Percentiles rank a stretch among this genome's conserved stretches.
phyloP scores from a whole-genome alignment of 2,113 vertebrate genomes.

The Herpailurus yagouaroundi region DNA sequence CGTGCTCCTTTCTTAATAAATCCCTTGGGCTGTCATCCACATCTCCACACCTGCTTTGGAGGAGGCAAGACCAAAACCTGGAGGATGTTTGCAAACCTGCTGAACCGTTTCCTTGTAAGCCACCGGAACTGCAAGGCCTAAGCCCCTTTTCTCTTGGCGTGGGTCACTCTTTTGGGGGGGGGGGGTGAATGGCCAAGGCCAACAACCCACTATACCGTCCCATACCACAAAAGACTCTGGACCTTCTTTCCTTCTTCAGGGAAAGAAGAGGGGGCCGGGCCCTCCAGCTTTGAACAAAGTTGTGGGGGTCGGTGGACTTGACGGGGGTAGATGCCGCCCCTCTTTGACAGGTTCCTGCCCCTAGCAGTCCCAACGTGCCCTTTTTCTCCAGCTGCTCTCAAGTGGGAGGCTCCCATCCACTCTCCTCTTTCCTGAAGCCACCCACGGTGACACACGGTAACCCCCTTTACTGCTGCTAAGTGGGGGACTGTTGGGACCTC shows the following conservation, averaged over 20 bases:
- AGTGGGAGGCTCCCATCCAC: not conserved
- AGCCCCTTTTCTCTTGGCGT: not conserved
- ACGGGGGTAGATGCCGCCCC: not conserved
- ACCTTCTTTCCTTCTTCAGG: not conserved
- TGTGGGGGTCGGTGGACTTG: too few species aligned
- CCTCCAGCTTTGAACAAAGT: not conserved
- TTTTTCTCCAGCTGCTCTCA: not conserved
- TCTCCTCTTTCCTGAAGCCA: not conserved
- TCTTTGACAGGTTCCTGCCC: not conserved
- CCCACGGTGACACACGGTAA: not conserved
- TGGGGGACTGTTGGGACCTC: not conserved
- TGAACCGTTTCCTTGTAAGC: too few species aligned
- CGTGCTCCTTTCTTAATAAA: not conserved
- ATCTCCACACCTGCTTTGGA: not conserved
- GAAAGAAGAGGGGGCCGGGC: not conserved
- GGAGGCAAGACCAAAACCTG: too few species aligned
- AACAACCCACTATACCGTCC: not conserved
- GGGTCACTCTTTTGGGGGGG: not conserved
- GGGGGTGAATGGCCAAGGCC: not conserved
- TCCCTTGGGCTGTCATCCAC: not conserved
- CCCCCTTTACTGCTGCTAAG: not conserved
- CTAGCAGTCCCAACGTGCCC: not conserved
- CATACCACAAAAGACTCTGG: not conserved
- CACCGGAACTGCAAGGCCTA: not conserved
- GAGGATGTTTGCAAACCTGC: not conserved